A percentile compares a stretch with the other conserved stretches of the same genome.
Evolutionary conservation across 1,140 invertebrate genomes (phyloP).

Genomic region (Panulirus ornatus): DNA sequence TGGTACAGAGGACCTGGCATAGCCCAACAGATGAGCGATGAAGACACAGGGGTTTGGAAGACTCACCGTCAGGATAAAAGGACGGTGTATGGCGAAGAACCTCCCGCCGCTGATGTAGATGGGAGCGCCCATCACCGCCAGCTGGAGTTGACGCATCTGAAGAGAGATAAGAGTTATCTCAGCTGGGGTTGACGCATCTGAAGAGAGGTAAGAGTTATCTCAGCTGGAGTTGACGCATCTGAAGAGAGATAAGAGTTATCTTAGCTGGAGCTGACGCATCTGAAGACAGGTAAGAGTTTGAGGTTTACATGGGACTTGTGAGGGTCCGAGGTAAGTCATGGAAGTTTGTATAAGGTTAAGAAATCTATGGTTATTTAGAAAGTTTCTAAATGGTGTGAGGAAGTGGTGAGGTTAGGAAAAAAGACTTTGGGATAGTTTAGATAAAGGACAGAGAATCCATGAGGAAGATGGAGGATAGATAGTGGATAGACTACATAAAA

Average conservation of each 20-base stretch:
- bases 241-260: neutral
- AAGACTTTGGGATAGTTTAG: too few species aligned
- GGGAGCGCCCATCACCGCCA: slow-evolving; percentile 38
- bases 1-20: neutral
- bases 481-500: too few species aligned
- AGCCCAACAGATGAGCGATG: neutral
- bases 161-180: neutral
- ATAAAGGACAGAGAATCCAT: too few species aligned
- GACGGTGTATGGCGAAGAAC: slow-evolving; percentile 54
- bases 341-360: too few species aligned
- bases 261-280: neutral
- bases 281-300: too few species aligned
- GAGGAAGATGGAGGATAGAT: too few species aligned
- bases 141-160: slow-evolving; percentile 31
- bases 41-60: neutral
- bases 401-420: neutral
- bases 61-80: slow-evolving; percentile 65
- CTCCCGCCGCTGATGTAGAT: slow-evolving; percentile 54
- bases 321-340: too few species aligned
- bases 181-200: too few species aligned
- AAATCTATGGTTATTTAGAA: too few species aligned
- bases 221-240: slow-evolving; percentile 37
- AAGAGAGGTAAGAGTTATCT: neutral
- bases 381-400: neutral
- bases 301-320: neutral